phyloP scores from a whole-genome alignment of 2,797 vertebrate species.

The Nannoperca australis region DNA sequence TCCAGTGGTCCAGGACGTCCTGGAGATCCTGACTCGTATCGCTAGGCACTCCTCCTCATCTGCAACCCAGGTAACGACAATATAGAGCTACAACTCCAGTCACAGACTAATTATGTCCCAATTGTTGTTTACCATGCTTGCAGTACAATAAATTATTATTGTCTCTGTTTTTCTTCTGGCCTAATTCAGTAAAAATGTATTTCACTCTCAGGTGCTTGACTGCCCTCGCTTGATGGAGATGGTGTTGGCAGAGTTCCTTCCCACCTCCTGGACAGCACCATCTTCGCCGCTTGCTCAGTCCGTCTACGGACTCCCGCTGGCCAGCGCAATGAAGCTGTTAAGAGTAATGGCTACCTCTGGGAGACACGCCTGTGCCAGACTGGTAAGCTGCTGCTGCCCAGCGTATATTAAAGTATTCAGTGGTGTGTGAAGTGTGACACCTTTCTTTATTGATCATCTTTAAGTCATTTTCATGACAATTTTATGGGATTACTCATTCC shows the following conservation, averaged over 20 bases:
- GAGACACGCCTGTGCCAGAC: conserved; percentile 90
- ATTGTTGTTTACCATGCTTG: neutral
- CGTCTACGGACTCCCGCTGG: conserved; percentile 88
- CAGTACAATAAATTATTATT: accelerated
- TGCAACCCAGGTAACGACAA: conserved; percentile 85
- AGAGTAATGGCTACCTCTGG: conserved; percentile 92
- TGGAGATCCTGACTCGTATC: conserved; percentile 91
- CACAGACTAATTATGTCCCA: too few relatives aligned
- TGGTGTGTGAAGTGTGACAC: neutral
- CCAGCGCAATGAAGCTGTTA: conserved; percentile 92
- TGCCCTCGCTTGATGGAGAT: conserved; percentile 93
- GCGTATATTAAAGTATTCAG: neutral
- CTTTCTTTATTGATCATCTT: neutral
- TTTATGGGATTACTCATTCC: neutral
- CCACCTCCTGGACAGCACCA: conserved; percentile 87
- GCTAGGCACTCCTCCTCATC: conserved; percentile 91
- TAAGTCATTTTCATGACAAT: neutral
- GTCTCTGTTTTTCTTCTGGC: neutral
- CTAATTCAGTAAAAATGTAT: conserved; percentile 5
- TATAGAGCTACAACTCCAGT: neutral
- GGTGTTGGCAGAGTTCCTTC: conserved; percentile 92
- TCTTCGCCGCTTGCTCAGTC: conserved; percentile 73
- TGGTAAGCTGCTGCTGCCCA: conserved; percentile 81
- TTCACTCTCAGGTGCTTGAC: conserved; percentile 87
- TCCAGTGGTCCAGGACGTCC: conserved; percentile 88